Evolutionary conservation across 2,888 invertebrate genomes (phyloP).

Genomic region (Lycaena phlaeas): DNA sequence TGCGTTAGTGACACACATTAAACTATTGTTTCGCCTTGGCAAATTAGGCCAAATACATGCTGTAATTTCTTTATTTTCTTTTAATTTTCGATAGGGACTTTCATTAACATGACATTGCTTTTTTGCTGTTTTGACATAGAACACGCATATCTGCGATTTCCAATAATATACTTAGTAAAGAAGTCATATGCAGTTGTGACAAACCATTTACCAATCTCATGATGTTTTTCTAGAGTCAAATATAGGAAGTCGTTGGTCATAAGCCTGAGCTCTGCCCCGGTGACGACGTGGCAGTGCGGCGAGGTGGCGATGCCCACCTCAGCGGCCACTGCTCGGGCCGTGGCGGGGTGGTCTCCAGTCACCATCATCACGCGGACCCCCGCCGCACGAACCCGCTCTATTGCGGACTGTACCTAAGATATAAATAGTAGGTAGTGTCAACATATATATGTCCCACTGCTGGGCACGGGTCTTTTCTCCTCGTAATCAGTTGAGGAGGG

Average conservation of each 20-base stretch:
- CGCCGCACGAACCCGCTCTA: conserved; percentile 78
- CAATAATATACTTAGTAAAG: no score
- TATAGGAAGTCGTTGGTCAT: conserved; percentile 73
- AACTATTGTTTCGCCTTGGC: no score
- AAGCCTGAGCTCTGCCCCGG: conserved; percentile 69
- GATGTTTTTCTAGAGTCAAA: conserved; percentile 49
- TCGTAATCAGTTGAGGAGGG: no score
- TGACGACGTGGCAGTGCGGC: conserved; percentile 67
- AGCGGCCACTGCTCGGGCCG: conserved; percentile 82
- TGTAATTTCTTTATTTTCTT: no score
- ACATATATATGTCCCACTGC: no score
- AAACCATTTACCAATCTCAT: conserved; percentile 47
- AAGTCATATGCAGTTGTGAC: not conserved
- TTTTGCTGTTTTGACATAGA: no score
- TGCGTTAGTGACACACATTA: no score
- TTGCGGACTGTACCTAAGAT: conserved; percentile 63
- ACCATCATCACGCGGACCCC: conserved; percentile 88
- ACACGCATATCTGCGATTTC: no score
- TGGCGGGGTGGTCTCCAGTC: conserved; percentile 87
- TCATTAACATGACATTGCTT: no score
- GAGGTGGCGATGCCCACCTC: conserved; percentile 81
- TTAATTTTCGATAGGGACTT: no score
- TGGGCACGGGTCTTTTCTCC: no score
- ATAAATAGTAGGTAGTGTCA: not conserved
- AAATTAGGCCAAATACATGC: no score